Evolutionary conservation across 2,888 invertebrate genomes (phyloP).

Genomic region (Drosophila flavopinicola): DNA sequence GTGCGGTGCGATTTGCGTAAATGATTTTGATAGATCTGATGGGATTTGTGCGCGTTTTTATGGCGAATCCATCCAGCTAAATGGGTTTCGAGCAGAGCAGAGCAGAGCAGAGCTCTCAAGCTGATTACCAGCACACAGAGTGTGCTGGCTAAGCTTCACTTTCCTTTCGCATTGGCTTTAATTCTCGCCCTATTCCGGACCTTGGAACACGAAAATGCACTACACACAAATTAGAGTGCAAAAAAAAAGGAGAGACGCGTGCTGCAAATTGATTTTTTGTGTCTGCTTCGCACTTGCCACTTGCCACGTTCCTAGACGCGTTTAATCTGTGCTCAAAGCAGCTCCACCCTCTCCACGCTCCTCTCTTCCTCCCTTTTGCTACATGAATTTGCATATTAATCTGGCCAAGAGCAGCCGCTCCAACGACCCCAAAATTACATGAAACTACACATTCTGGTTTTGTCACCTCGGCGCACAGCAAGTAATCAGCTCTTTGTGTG

Average conservation of each 20-base stretch:
- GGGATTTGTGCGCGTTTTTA: constrained; percentile 62
- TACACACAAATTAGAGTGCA: constrained; percentile 66
- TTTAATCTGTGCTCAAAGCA: constrained; percentile 54
- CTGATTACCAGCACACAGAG: constrained; percentile 41
- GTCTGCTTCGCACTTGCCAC: constrained; percentile 27
- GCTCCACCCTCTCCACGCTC: constrained; percentile 10
- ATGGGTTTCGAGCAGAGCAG: constrained; percentile 38
- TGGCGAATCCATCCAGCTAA: constrained; percentile 17
- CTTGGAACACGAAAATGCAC: constrained; percentile 70
- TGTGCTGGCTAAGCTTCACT: constrained; percentile 35
- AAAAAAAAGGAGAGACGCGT: constrained; percentile 17
- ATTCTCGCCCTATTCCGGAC: constrained; percentile 51
- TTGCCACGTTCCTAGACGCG: constrained; percentile 20
- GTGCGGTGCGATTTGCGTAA: constrained; percentile 67
- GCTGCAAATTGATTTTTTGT: constrained; percentile 68
- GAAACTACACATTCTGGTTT: constrained; percentile 78
- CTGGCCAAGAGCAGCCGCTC: constrained; percentile 47
- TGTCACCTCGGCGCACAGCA: constrained; percentile 70
- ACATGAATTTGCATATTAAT: constrained; percentile 73
- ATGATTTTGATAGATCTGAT: constrained; percentile 78
- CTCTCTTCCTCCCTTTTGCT: constrained; percentile 3
- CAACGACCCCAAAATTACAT: constrained; percentile 65
- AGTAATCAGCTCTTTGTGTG: constrained; percentile 51
- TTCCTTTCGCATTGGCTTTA: constrained; percentile 50
- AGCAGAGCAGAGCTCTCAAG: constrained; percentile 42